Conservation (phyloP, 1,140 invertebrate genomes). For the Drosophila arawakana region DNA sequence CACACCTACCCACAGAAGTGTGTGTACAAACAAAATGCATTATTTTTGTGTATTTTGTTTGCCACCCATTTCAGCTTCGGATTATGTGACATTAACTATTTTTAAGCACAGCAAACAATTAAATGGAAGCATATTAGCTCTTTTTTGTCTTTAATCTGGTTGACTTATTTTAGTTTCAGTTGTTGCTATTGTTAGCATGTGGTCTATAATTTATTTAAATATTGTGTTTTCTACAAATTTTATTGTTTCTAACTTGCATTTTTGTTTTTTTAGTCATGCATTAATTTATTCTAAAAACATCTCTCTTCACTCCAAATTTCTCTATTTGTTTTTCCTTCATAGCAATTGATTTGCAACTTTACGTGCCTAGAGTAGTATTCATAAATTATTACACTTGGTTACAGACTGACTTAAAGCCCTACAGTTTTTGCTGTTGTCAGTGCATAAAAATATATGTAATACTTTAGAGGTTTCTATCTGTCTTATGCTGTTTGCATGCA, state of each 20-base stretch:
- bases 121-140: slow-evolving; percentile 32
- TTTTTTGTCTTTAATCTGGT: slow-evolving; percentile 32
- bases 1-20: background rate
- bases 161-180: slow-evolving; percentile 3
- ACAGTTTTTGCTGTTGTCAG: slow-evolving; percentile 19
- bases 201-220: slow-evolving; percentile 3
- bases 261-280: background rate
- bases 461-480: slow-evolving; percentile 14
- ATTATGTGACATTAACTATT: slow-evolving; percentile 55
- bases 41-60: slow-evolving; percentile 19
- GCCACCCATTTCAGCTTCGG: background rate
- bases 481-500: slow-evolving; percentile 16
- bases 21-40: slow-evolving; percentile 35
- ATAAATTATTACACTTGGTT: slow-evolving; percentile 1
- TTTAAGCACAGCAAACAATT: slow-evolving; percentile 31
- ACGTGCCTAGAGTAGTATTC: slow-evolving; percentile 9
- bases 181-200: background rate
- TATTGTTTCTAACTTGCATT: background rate
- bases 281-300: background rate
- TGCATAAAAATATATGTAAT: slow-evolving; percentile 14
- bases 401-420: background rate
- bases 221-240: background rate
- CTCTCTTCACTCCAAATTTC: background rate
- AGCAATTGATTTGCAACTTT: slow-evolving; percentile 11
- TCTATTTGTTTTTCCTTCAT: background rate